phyloP scores from a whole-genome alignment of 1,140 invertebrate genomes.

The Listronotus bonariensis region DNA sequence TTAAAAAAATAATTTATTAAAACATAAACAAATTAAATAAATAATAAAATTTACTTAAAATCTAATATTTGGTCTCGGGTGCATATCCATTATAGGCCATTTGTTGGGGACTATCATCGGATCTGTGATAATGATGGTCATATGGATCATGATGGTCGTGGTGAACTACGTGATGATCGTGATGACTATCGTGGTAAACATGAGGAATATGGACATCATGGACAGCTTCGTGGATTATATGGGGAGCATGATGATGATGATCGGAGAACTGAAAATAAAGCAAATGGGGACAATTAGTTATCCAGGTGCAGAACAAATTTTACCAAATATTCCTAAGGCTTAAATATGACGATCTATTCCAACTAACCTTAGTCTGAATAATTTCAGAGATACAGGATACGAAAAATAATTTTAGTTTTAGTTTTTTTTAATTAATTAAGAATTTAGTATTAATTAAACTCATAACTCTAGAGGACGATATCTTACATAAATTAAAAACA shows the following conservation, averaged over 20 bases:
- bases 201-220: constrained; percentile 35
- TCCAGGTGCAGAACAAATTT: no score
- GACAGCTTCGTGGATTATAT: constrained; percentile 29
- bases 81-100: constrained; percentile 75
- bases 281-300: no score
- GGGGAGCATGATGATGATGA: constrained; percentile 24
- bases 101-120: constrained; percentile 65
- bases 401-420: no score
- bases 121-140: constrained; percentile 57
- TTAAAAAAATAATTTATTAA: constrained; percentile 14
- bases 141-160: constrained; percentile 65
- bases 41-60: constrained; percentile 5
- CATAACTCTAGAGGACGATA: no score
- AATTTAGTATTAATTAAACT: no score
- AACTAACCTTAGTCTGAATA: no score
- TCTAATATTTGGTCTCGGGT: constrained; percentile 21
- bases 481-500: no score
- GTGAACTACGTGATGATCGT: constrained; percentile 14
- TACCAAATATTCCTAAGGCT: no score
- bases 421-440: no score
- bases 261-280: constrained; percentile 12
- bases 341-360: no score
- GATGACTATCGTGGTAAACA: constrained; percentile 25
- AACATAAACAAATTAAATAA: constrained; percentile 1
- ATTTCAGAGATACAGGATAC: no score